phyloP scores from a whole-genome alignment of 2,797 vertebrate genomes.

The Glossophaga mutica region DNA sequence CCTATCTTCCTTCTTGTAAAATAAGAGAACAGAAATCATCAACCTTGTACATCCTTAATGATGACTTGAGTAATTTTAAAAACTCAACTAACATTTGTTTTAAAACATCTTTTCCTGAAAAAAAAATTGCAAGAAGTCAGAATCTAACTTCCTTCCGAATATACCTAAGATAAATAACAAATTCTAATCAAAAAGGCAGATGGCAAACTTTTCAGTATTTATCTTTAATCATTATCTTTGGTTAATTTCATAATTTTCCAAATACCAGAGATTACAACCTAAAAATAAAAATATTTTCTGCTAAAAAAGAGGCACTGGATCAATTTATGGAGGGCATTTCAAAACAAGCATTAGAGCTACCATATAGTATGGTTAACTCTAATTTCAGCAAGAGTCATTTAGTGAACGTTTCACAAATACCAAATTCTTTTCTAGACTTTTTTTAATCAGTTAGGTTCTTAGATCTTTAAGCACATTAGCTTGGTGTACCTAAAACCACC shows the following conservation, averaged over 20 bases:
- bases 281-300: background rate
- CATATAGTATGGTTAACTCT: background rate
- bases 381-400: background rate
- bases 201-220: background rate
- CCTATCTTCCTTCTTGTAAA: background rate
- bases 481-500: slow-evolving; percentile 61
- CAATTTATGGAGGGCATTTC: background rate
- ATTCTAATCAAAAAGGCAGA: background rate
- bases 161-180: background rate
- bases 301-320: background rate
- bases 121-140: background rate
- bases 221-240: background rate
- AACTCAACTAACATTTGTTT: background rate
- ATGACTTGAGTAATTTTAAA: background rate
- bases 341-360: background rate
- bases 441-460: slow-evolving; percentile 61
- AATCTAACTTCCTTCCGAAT: background rate
- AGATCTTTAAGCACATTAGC: slow-evolving; percentile 65
- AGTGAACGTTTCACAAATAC: slow-evolving; percentile 29
- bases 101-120: background rate
- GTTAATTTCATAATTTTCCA: background rate
- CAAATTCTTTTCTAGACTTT: background rate
- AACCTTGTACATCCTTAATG: background rate
- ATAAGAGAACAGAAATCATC: background rate
- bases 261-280: background rate